Evolutionary conservation across 2,888 invertebrate species (phyloP), one percentile per base, ranked within the genome.

Genomic region (Xestoiulus laeticollis): DNA sequence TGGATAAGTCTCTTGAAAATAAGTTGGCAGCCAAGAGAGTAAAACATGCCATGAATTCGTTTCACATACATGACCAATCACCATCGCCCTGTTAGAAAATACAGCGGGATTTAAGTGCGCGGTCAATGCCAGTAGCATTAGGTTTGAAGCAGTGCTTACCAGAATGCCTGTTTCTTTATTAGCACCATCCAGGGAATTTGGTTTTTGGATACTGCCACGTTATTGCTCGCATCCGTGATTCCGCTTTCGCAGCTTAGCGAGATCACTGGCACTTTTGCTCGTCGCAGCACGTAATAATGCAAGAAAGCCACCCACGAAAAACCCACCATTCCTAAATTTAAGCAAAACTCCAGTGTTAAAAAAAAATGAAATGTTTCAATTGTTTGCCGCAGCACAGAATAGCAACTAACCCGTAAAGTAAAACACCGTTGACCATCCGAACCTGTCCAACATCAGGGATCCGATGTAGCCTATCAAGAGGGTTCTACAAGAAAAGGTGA

Each of bases 31-130:
- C 95, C 95, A 95, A 14, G 95, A 95, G 82, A 95, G 92, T 89
- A 95, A 91, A 85, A 95, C 94, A 91, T 95, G 95, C 91, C 95
- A 95, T 90, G 95, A 94, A 91, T 95, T 95, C 91, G 95, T 95
- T 91, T 95, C 94, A 91, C 95, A 94, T 89, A 95, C 95, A 91
- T 95, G 95, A 85, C 95, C 95, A 89, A 95, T 91, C 6, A 95
- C 93, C 89, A 95, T 94, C n/a, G 95, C 94, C 94, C 94, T 94
- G 91, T 87, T 32, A 53, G 43, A 48, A n/a, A 85, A 86, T 48
- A 19, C 44, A 87, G 26, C 68, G 44, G 16, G 83, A 53, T 30
- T 32, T 85, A 87, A 32, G 12, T 22, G 33, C 16, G 33, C 16
- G 12, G 16, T 12, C 48, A 22, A 86, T 88, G 19, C 22, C 22